These are phyloP conservation scores for Sesamia inferens DNA, from an alignment of 2,888 invertebrate genomes.

Conservation along the genomic window DNA sequence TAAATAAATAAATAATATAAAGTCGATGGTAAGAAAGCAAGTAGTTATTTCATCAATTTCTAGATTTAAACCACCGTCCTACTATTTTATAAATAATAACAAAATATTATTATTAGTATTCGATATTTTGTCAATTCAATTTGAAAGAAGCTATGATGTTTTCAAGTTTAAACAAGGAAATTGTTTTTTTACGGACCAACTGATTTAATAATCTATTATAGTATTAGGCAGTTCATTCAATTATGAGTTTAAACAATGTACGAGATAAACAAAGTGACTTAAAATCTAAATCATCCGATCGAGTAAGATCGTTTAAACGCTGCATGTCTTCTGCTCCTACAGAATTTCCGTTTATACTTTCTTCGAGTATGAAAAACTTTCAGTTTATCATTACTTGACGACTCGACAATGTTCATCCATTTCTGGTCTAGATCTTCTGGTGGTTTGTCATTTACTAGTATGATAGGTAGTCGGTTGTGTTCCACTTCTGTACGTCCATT, in stretches of 20 bases:
- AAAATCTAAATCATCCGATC: conserved; percentile 72
- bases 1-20: too few species aligned
- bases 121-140: conserved; percentile 2
- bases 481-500: conserved; percentile 66
- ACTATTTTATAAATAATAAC: conserved; percentile 11
- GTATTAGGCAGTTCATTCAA: conserved; percentile 36
- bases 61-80: background rate
- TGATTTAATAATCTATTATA: conserved; percentile 9
- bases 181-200: background rate
- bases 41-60: background rate
- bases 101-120: background rate
- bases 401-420: conserved; percentile 78
- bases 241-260: conserved; percentile 42
- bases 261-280: conserved; percentile 34
- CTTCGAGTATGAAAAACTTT: conserved; percentile 77
- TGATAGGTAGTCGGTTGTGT: conserved; percentile 77
- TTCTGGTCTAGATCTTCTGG: conserved; percentile 84
- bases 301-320: conserved; percentile 86
- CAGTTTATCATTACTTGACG: conserved; percentile 77
- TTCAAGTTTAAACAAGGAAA: conserved; percentile 1
- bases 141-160: background rate
- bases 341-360: conserved; percentile 82
- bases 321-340: conserved; percentile 79
- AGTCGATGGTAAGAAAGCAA: too few species aligned
- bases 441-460: conserved; percentile 84